phyloP scores from a whole-genome alignment of 2,888 invertebrate species.

The Thymelicus lineola region DNA sequence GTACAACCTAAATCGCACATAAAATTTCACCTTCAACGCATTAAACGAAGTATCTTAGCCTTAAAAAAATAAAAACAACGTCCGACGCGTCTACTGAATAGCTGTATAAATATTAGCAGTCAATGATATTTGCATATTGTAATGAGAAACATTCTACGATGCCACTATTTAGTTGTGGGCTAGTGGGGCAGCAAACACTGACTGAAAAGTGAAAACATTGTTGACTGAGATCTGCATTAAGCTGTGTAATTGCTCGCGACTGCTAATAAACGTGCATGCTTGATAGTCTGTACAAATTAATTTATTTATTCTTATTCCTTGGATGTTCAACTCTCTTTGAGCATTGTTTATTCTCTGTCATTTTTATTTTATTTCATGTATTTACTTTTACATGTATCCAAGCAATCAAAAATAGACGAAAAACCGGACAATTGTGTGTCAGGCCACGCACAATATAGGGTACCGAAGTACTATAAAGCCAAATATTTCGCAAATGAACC shows the following conservation, averaged over 20 bases:
- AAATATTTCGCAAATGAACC: no score
- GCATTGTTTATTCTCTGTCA: no score
- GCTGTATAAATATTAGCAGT: slow-evolving; percentile 23
- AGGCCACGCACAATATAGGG: no score
- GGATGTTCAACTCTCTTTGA: background rate
- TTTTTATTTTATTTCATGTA: no score
- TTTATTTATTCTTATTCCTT: background rate
- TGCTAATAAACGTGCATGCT: slow-evolving; percentile 3
- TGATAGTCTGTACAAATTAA: background rate
- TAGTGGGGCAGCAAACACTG: slow-evolving; percentile 28
- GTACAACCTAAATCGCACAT: no score
- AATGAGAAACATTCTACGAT: slow-evolving; percentile 28
- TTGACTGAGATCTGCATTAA: slow-evolving; percentile 4
- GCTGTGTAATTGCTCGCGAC: slow-evolving; percentile 8
- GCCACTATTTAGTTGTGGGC: slow-evolving; percentile 30
- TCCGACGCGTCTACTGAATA: slow-evolving; percentile 7
- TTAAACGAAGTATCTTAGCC: background rate
- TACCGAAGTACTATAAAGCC: no score
- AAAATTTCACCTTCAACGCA: background rate
- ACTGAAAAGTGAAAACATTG: slow-evolving; percentile 26
- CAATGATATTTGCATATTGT: slow-evolving; percentile 25
- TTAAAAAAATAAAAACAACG: background rate
- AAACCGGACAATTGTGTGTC: no score
- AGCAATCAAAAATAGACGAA: no score
- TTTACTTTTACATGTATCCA: no score